These are phyloP conservation scores for Stictonetta naevosa DNA, from an alignment of 2,113 vertebrate species.

Conservation along the genomic window DNA sequence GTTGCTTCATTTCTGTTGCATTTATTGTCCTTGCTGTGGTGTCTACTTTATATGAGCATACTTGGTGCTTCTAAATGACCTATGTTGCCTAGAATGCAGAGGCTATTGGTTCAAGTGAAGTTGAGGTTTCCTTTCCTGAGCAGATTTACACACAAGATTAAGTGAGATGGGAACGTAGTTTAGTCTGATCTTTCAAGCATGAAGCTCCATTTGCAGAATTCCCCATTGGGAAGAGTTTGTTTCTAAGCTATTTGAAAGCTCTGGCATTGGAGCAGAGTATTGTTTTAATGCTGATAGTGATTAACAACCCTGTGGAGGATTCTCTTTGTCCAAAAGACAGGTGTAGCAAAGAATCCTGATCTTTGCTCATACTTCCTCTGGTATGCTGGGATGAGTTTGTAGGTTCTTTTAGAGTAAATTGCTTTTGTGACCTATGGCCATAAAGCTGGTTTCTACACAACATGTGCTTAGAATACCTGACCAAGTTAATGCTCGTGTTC, in stretches of 20 bases:
- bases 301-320: background rate
- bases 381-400: background rate
- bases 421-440: background rate
- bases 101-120: background rate
- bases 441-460: background rate
- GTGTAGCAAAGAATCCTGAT: background rate
- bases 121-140: background rate
- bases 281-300: background rate
- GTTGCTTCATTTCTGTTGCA: rapidly evolving
- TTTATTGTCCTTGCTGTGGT: background rate
- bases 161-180: background rate
- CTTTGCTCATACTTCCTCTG: background rate
- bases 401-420: background rate
- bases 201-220: background rate
- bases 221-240: background rate
- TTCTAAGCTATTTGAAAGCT: background rate
- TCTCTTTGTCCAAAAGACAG: background rate
- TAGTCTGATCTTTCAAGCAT: background rate
- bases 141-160: background rate
- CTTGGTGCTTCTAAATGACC: background rate
- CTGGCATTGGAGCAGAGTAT: background rate
- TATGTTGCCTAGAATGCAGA: background rate
- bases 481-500: background rate
- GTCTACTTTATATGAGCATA: background rate
- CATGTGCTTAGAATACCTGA: background rate